Evolutionary conservation across 2,797 vertebrate species (phyloP), one percentile per base, ranked within the genome.

Genomic region (Salmo trutta): DNA sequence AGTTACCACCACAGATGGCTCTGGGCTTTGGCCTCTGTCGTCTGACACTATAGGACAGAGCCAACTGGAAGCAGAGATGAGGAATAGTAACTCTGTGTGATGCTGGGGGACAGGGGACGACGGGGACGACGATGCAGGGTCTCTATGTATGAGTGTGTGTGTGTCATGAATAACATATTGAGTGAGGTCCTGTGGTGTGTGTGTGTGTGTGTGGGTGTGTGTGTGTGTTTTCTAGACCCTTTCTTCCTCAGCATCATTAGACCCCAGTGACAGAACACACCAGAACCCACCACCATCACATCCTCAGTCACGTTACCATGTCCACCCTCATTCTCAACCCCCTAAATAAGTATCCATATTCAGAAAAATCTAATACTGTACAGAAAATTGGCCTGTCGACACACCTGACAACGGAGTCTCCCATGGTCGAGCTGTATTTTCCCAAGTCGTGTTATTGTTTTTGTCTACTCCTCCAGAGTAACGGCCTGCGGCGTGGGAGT

Each of bases 1-100:
- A 54, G 17, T 21, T 19, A 77, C 79, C 52, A 78, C 75, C 81
- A 83, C 89, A 84, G 82, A 90, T 89, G 79, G 81, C 79, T 86
- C 83, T 79, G 81, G 82, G 67, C 81, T 87, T 74, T 75, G 79
- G 83, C 78, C 82, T 83, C 82, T 83, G 81, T 77, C 75, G 81
- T 84, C 77, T 86, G 79, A 81, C 83, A 81, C 79, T 21, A 82
- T 81, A 70, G 77, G 76, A 79, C 74, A 74, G 76, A 88, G 74
- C 86, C 81, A 87, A 84, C 82, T 82, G 65, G n/a, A 79, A 79
- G 75, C 64, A 72, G 67, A 78, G 66, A 80, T 81, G 36, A 52
- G 5, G n/a, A 65, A 71, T 69, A 74, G 83, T 70, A 83, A 47
- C 75, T 65, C 75, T 73, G 77, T 74, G 73, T 47, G 74, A 78